A percentile compares a stretch with the other conserved stretches of the same genome.
phyloP scores from a whole-genome alignment of 2,113 vertebrate genomes.

The Barnardius zonarius region DNA sequence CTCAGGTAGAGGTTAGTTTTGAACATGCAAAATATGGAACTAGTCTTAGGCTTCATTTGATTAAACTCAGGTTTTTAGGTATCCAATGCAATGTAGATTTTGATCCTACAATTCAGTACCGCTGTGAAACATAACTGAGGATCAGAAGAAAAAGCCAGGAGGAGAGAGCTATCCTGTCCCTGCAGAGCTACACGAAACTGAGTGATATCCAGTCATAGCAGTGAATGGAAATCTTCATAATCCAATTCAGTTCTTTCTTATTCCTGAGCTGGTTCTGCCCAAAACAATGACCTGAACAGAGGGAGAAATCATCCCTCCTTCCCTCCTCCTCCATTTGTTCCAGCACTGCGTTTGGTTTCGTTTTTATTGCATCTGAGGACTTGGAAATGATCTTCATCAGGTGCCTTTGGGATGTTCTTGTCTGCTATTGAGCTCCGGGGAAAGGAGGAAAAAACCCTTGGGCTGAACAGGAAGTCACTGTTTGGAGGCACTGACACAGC shows the following conservation, averaged over 20 bases:
- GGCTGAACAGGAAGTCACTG: not conserved
- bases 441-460: not conserved
- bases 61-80: not conserved
- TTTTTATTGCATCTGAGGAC: not conserved
- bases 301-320: not conserved
- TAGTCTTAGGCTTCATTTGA: not conserved
- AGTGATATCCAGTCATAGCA: not conserved
- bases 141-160: not conserved
- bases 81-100: not conserved
- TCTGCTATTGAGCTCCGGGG: not conserved
- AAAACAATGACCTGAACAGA: not conserved
- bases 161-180: not conserved
- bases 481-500: not conserved
- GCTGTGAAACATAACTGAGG: not conserved
- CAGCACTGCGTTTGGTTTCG: not conserved
- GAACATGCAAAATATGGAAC: not conserved
- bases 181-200: not conserved
- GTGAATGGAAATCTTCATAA: not conserved
- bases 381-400: not conserved
- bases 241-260: not conserved
- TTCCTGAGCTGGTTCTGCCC: not conserved
- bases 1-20: not conserved
- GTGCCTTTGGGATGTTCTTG: not conserved
- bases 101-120: not conserved
- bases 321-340: not conserved